These are phyloP conservation scores for Oscheius sp. DNA, from an alignment of 2,888 invertebrate species.

Conservation along the genomic window DNA sequence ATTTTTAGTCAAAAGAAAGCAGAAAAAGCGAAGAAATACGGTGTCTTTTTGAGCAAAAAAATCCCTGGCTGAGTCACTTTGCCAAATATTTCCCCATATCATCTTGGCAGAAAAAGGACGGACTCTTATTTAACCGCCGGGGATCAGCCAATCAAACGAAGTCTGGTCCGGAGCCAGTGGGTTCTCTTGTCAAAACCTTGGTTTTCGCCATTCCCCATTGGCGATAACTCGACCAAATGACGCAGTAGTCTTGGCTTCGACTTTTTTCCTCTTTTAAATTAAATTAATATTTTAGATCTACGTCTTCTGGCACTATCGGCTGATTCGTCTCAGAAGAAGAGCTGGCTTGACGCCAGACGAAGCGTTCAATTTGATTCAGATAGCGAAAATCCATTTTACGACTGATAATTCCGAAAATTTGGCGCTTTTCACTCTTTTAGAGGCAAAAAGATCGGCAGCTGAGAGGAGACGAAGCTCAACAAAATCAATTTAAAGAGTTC, in stretches of 20 bases:
- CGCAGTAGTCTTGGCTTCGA: too few relatives aligned
- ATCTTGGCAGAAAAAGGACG: too few relatives aligned
- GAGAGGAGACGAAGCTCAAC: background rate
- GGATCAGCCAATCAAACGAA: too few relatives aligned
- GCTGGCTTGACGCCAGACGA: constrained; percentile 37
- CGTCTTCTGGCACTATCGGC: constrained; percentile 42
- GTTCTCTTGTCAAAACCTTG: too few relatives aligned
- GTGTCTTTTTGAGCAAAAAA: background rate
- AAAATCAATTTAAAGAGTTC: background rate
- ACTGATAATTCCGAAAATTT: constrained; percentile 36
- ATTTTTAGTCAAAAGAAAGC: too few relatives aligned
- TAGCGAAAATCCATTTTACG: constrained; percentile 43
- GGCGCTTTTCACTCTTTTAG: constrained; percentile 2
- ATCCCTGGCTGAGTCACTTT: too few relatives aligned
- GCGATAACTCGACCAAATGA: too few relatives aligned
- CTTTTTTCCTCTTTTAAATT: too few relatives aligned
- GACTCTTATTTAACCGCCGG: too few relatives aligned
- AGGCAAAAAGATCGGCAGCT: background rate
- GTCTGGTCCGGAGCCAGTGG: too few relatives aligned
- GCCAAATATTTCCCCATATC: too few relatives aligned
- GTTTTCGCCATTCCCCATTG: too few relatives aligned
- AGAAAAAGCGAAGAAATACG: background rate
- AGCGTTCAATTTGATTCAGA: constrained; percentile 29
- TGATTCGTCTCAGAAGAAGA: constrained; percentile 30
- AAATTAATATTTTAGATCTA: constrained; percentile 31